Conservation (phyloP, 2,113 vertebrate species). For the Arizona elegans region DNA sequence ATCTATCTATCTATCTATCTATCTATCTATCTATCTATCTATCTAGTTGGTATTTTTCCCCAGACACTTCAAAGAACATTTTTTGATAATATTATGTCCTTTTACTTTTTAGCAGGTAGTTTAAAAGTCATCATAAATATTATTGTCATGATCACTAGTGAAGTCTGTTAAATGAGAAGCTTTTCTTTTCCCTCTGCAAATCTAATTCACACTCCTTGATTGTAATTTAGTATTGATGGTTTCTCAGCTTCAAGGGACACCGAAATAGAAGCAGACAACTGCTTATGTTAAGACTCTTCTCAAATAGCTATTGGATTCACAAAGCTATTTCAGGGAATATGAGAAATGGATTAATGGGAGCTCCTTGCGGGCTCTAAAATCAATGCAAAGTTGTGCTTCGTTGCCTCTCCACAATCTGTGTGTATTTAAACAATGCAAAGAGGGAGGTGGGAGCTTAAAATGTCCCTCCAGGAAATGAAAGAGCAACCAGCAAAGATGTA, state of each 20-base stretch:
- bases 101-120: background rate
- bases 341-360: background rate
- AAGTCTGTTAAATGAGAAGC: background rate
- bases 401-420: background rate
- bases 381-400: background rate
- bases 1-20: too few relatives aligned
- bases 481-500: background rate
- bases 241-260: background rate
- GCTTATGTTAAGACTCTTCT: background rate
- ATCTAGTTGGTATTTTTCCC: background rate
- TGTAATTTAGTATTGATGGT: background rate
- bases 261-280: background rate
- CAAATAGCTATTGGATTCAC: background rate
- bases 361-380: background rate
- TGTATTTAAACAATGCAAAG: background rate
- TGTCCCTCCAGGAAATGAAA: background rate
- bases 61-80: background rate
- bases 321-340: background rate
- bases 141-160: background rate
- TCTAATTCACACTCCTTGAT: background rate
- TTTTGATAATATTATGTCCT: background rate
- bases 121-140: background rate
- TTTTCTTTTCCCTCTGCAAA: background rate
- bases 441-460: background rate
- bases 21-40: too few relatives aligned